Conservation (phyloP, 1,140 invertebrate genomes). For the Brachionus sp. region DNA sequence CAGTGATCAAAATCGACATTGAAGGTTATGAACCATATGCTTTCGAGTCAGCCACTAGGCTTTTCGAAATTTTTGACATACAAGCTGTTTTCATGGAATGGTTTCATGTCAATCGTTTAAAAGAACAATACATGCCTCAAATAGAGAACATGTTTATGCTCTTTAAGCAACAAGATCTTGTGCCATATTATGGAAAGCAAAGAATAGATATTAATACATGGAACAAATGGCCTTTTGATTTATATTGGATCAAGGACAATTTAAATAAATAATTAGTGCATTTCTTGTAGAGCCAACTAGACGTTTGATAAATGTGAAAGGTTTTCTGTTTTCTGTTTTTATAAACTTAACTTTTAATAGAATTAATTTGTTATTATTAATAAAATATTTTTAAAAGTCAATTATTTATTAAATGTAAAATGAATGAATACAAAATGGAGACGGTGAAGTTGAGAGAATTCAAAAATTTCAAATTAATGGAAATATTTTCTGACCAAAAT, state of each 20-base stretch:
- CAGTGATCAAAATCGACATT: constrained; percentile 36
- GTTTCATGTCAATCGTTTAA: background rate
- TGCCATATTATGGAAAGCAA: background rate
- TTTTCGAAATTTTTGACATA: background rate
- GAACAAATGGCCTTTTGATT: background rate
- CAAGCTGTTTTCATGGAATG: constrained; percentile 19
- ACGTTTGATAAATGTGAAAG: too few relatives aligned
- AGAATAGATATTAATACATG: background rate
- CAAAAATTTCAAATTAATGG: too few relatives aligned
- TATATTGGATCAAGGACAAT: background rate
- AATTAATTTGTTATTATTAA: too few relatives aligned
- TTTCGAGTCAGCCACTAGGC: background rate
- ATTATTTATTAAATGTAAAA: too few relatives aligned
- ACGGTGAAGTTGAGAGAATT: too few relatives aligned
- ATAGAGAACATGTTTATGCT: background rate
- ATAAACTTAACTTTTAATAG: too few relatives aligned
- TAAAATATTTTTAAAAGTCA: too few relatives aligned
- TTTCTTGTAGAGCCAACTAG: too few relatives aligned
- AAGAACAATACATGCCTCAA: background rate
- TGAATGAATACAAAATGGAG: too few relatives aligned
- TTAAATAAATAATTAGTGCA: too few relatives aligned
- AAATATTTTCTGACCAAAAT: too few relatives aligned
- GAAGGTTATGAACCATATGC: constrained; percentile 23
- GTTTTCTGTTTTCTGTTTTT: too few relatives aligned
- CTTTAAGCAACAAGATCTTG: background rate